Base-by-base conservation (phyloP, 2,797 vertebrate genomes). In the Characodon lateralis region DNA sequence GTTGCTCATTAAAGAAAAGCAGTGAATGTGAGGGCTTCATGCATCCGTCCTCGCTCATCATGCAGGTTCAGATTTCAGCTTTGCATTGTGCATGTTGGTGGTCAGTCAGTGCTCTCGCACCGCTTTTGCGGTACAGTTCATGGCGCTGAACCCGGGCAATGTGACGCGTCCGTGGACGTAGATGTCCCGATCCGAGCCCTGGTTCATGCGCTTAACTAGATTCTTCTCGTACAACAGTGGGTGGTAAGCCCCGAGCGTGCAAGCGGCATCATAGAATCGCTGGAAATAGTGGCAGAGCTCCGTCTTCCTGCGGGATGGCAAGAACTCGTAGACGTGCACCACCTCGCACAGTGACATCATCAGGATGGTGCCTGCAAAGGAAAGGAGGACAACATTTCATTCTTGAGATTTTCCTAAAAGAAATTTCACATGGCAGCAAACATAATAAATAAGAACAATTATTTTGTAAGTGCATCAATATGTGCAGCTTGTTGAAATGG, bases 211-310 rank as follows among this genome's bases (percentile, higher is more conserved):
- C n/a, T 96, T 96, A 5, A 96, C 94, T 87, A 96, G 87, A 89
- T 96, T 96, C 89, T 96, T 96, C 90, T 96, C 96, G 43, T 96
- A 96, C 39, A 96, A 90, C 83, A 96, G 91, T 0, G 96, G 96
- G 89, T 96, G 96, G 90, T 96, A 96, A 63, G 96, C 96, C 0
- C 96, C 96, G 0, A 96, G 88, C 1, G 96, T 96, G 93, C 96
- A 96, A 68, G 95, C 96, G 1, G 93, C 92, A 39, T 96, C 96
- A 1, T 81, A 90, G 89, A 95, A 96, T 3, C 88, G 92, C 91
- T 96, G 95, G 89, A 96, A 96, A 83, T 96, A 96, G 63, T 96
- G 96, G 81, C 96, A 96, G 28, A 95, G 94, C 83, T 95, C 94
- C 0, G 96, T 96, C 90, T 94, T 95, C 28, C 96, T 91, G 3